Base-by-base conservation (phyloP, 2,888 invertebrate species). In the Drosophila paranaensis region DNA sequence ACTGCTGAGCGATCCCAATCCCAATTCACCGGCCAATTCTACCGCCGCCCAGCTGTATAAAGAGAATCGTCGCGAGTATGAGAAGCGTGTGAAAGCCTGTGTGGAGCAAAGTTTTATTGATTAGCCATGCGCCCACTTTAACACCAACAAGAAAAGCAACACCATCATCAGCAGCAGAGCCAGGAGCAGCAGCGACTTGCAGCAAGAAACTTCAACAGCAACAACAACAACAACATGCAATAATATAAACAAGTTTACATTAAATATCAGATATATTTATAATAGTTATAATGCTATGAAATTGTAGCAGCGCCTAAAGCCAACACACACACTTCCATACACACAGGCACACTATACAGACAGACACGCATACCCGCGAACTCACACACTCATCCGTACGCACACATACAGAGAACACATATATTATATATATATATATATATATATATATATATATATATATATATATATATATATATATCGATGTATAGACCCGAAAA, bases 81-180 rank as follows among this genome's bases (percentile, higher is more conserved):
- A 99, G 95, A 99, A 99, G 94, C 96, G 98, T 95, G 99, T 99
- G 92, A 98, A 98, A 95, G 98, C 98, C 92, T 98, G 99, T 94
- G 99, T 99, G 93, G 99, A 99, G 95, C 98, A 99, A 94, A 98
- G 98, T 94, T 99, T 99, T 96, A 97, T 97, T 94, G 97, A 97
- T 95, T 97, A 97, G 92, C 93, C 92, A 92, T 91, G 86, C 90
- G 92, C 91, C 92, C 84, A 88, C 72, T 62, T 74, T 57, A 64
- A 54, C 67, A 60, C 70, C 64, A 61, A 79, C 39, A 60, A 53
- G 58, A 81, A 74, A 64, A 84, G 66, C 37, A 20, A 20, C n/a
- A 40, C 11, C 40, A 73, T 83, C 55, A 55, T 50, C 61, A 60
- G 50, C 48, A 67, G 43, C 60, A 63, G 53, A 50, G 53, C 39